These are phyloP conservation scores for Passer domesticus DNA, from an alignment of 2,113 vertebrate genomes.

Conservation along the genomic window DNA sequence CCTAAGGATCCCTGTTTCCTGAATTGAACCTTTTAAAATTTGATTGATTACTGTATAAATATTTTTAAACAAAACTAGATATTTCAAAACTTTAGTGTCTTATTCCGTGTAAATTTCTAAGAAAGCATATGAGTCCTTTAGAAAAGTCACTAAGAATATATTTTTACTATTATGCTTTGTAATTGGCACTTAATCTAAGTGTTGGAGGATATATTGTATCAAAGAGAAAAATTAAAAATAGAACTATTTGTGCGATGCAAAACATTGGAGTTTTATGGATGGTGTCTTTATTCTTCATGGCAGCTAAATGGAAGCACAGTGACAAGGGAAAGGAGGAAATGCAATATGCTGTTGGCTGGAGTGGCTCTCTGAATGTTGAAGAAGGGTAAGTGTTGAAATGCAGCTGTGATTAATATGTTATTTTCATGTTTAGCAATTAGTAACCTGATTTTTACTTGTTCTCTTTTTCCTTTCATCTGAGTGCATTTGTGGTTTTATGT, in stretches of 20 bases:
- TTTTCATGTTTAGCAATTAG: neutral
- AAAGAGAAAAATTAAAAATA: neutral
- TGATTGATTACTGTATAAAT: neutral
- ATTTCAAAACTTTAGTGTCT: neutral
- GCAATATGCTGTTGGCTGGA: constrained; percentile 92
- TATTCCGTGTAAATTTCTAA: neutral
- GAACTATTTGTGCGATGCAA: neutral
- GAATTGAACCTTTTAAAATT: neutral
- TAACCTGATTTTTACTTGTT: neutral
- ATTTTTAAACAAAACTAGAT: neutral
- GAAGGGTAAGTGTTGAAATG: constrained; percentile 83
- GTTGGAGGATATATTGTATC: neutral
- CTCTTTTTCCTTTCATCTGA: neutral
- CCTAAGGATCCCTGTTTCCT: neutral
- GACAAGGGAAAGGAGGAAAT: constrained; percentile 92
- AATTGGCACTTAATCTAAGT: neutral
- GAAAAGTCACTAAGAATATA: neutral
- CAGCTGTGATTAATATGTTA: neutral
- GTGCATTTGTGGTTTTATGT: rapidly evolving
- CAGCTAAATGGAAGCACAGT: constrained; percentile 94
- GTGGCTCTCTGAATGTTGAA: constrained; percentile 85
- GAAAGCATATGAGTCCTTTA: neutral
- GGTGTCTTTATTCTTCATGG: neutral
- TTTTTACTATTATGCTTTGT: neutral
- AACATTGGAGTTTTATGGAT: neutral